Conservation (phyloP, 2,888 invertebrate species). For the Mesochorus sp. region DNA sequence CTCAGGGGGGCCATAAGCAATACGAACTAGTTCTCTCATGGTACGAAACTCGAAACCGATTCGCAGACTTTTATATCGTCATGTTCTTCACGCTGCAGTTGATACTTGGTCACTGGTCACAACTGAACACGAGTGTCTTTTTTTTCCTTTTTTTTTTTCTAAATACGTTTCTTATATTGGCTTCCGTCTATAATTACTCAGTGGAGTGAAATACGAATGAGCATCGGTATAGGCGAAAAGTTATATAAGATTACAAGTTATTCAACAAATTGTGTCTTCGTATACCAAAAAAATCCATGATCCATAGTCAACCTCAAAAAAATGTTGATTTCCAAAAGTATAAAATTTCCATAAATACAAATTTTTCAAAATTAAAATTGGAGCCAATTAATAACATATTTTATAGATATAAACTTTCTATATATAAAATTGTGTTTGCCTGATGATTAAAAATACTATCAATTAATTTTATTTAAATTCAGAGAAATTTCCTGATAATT, state of each 20-base stretch:
- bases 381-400: too few relatives aligned
- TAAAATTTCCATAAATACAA: too few relatives aligned
- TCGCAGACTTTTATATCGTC: constrained; percentile 46
- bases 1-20: constrained; percentile 2
- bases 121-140: constrained; percentile 28
- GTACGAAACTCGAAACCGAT: constrained; percentile 59
- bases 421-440: too few relatives aligned
- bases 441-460: too few relatives aligned
- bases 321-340: too few relatives aligned
- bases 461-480: too few relatives aligned
- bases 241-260: background rate
- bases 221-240: background rate
- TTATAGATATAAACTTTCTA: too few relatives aligned
- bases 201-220: background rate
- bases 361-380: too few relatives aligned
- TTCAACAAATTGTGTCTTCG: background rate
- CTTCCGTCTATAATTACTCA: constrained; percentile 24
- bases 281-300: background rate
- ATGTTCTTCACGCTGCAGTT: constrained; percentile 44
- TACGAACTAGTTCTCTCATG: constrained; percentile 58
- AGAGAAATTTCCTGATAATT: too few relatives aligned
- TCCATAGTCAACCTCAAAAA: too few relatives aligned
- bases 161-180: background rate
- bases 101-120: constrained; percentile 32
- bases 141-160: constrained; percentile 16